A percentile compares a stretch with the other conserved stretches of the same genome.
These are phyloP conservation scores for Carlito syrichta DNA, from an alignment of 2,113 vertebrate species.

Conservation along the genomic window DNA sequence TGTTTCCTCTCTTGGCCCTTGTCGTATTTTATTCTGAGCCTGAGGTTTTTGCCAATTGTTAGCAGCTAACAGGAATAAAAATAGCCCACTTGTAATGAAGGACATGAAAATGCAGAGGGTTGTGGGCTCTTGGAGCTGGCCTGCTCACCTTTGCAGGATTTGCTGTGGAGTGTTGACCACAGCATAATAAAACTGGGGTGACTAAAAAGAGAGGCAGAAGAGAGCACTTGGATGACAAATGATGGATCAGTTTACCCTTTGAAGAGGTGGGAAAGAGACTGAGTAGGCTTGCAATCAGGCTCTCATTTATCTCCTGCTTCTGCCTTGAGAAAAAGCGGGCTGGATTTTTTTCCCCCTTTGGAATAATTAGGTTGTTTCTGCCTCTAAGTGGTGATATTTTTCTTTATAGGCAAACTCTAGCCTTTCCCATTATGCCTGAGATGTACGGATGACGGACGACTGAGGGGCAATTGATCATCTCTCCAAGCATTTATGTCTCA, in stretches of 20 bases:
- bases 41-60: constrained; percentile 55
- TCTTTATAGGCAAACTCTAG: neutral
- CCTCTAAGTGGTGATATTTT: neutral
- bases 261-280: neutral
- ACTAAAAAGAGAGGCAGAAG: constrained; percentile 40
- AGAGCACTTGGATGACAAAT: constrained; percentile 52
- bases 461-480: neutral
- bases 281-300: neutral
- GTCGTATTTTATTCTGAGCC: constrained; percentile 69
- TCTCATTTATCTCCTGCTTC: neutral
- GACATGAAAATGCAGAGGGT: constrained; percentile 75
- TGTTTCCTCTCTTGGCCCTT: constrained; percentile 66
- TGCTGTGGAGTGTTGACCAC: constrained; percentile 36
- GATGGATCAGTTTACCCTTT: constrained; percentile 58
- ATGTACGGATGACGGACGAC: accelerated
- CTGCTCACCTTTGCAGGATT: constrained; percentile 76
- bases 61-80: constrained; percentile 69
- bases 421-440: neutral
- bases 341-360: neutral
- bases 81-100: constrained; percentile 71
- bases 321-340: neutral
- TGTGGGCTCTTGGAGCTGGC: constrained; percentile 61
- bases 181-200: constrained; percentile 65
- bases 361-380: neutral
- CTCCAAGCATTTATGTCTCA: neutral